phyloP scores from a whole-genome alignment of 1,140 invertebrate species.

The Nebria ingens region DNA sequence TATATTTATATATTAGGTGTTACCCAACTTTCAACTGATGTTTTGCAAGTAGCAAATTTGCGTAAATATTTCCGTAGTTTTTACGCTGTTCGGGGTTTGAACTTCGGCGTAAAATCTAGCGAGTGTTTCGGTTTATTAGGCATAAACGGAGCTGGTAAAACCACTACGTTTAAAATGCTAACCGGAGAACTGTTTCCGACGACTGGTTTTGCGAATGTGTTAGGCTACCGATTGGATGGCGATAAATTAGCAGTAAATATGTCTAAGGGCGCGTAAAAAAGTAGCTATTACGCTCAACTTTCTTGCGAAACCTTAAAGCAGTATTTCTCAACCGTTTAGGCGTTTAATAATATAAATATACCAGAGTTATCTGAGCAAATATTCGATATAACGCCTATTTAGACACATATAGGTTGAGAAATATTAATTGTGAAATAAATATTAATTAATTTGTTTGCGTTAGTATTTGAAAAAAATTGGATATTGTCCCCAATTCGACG shows the following conservation, averaged over 20 bases:
- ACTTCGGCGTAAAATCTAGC: constrained; percentile 58
- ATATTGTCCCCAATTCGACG: constrained; percentile 64
- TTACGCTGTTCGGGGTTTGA: constrained; percentile 56
- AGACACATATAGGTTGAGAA: no score
- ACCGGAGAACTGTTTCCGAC: constrained; percentile 55
- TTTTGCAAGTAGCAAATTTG: constrained; percentile 24
- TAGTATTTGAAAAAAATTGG: constrained; percentile 46
- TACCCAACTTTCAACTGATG: no score
- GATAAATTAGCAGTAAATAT: not conserved
- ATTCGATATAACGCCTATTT: not conserved
- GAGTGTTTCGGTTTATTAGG: constrained; percentile 80
- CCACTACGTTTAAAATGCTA: constrained; percentile 67
- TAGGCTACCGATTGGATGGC: not conserved
- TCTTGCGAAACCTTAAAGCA: no score
- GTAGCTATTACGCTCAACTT: no score
- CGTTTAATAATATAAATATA: no score
- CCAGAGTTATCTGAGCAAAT: no score
- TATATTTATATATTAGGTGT: no score
- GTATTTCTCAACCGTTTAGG: no score
- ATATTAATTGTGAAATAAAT: constrained; percentile 5
- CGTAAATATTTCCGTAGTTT: constrained; percentile 27
- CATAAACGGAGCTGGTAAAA: constrained; percentile 78
- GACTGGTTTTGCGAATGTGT: constrained; percentile 29
- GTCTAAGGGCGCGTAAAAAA: no score
- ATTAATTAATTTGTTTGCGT: constrained; percentile 10